A percentile compares a stretch with the other conserved stretches of the same genome.
These are phyloP conservation scores for Drosophila flavopinicola DNA, from an alignment of 2,888 invertebrate species.

Conservation along the genomic window DNA sequence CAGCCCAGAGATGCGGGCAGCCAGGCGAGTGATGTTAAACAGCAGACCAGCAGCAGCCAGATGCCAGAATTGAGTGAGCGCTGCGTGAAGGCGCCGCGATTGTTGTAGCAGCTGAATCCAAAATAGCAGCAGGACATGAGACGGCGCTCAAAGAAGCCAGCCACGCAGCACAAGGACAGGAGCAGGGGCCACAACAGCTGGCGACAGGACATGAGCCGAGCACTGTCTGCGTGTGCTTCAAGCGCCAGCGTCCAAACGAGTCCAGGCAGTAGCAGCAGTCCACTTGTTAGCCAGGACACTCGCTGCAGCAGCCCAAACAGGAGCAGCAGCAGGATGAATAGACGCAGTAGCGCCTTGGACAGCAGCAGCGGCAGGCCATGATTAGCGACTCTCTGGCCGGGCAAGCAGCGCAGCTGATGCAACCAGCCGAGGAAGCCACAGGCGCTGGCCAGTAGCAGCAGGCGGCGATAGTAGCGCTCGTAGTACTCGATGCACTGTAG, in stretches of 20 bases:
- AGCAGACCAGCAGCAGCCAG: slow-evolving; percentile 85
- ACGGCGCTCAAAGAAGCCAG: slow-evolving; percentile 69
- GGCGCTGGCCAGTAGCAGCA: slow-evolving; percentile 88
- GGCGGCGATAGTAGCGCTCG: slow-evolving; percentile 91
- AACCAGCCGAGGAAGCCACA: slow-evolving; percentile 90
- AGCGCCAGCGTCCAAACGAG: slow-evolving; percentile 74
- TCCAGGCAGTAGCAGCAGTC: slow-evolving; percentile 88
- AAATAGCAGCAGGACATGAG: slow-evolving; percentile 70
- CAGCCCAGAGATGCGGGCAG: slow-evolving; percentile 86
- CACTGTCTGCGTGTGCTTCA: not conserved
- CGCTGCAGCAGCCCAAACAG: slow-evolving; percentile 86
- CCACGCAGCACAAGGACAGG: slow-evolving; percentile 49
- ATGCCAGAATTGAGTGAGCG: slow-evolving; percentile 68
- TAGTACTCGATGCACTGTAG: slow-evolving; percentile 92
- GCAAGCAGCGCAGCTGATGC: slow-evolving; percentile 84
- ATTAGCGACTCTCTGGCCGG: no score
- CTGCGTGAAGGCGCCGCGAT: slow-evolving; percentile 31
- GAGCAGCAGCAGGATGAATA: slow-evolving; percentile 23
- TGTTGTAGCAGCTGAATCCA: slow-evolving; percentile 59
- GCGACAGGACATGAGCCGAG: not conserved
- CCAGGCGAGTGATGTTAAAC: slow-evolving; percentile 90
- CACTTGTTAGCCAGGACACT: slow-evolving; percentile 86
- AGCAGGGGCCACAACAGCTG: slow-evolving; percentile 76
- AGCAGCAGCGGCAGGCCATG: not conserved
- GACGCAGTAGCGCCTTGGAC: not conserved